Evolutionary conservation across 2,888 invertebrate species (phyloP), one percentile per base, ranked within the genome.

Genomic region (Automeris io): DNA sequence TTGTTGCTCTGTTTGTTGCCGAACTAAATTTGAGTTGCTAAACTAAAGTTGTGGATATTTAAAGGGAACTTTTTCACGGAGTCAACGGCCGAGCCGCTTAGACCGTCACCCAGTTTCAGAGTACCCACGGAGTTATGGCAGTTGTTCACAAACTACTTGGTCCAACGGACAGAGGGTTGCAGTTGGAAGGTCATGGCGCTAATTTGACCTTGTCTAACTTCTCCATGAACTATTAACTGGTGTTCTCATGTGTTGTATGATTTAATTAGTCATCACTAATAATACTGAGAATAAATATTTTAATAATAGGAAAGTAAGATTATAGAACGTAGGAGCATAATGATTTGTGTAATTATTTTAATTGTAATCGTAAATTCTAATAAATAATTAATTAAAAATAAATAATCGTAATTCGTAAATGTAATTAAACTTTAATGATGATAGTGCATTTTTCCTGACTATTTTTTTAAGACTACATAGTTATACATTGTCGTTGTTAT

Each of bases 1-100:
- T 85, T 85, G 82, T 82, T 81, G 73, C 73, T 71, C 67, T 70
- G 78, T 79, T 82, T 83, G 83, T 85, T 83, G 72, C 71, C 72
- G 65, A 85, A 86, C 86, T 83, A 83, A 86, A 85, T 85, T 86
- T 83, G 83, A 85, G 85, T 83, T 82, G 80, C 76, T 81, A 74
- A 82, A 83, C 83, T 83, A 79, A 82, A 85, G 74, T 86, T 83
- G 81, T 69, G 77, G 85, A 85, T 86, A 85, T 86, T 86, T 85
- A 85, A 86, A 85, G 79, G 63, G 79, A 86, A 86, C 81, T 86
- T 86, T 86, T 85, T 86, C 85, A 78, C 80, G 76, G 77, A 85
- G 86, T 86, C 86, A 85, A 86, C 77, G 86, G 80, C 83, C 85
- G 72, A 73, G 76, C 78, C 82, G 73, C 60, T 69, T 73, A 70